Base-by-base conservation (phyloP, 2,113 vertebrate genomes). In the Lucifuga dentata region DNA sequence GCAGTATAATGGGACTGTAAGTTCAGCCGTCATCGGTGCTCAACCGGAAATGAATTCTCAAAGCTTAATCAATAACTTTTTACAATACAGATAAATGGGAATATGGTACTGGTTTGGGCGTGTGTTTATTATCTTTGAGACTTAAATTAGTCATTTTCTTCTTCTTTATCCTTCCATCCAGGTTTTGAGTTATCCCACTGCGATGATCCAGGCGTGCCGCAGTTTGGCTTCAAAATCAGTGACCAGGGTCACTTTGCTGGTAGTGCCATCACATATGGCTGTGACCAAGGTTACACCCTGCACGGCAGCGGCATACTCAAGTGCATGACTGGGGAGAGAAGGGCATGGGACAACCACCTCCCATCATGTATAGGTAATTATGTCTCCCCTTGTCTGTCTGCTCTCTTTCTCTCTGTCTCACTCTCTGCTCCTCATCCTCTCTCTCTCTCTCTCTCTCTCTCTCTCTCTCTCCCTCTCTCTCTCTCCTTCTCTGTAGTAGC, bases 171-270 rank as follows among this genome's bases (percentile, higher is more conserved):
- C 46, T 17, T 32, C 13, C 11, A 3, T 35, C 12, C 53, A 99
- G 97, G 95, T 90, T 98, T 99, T 91, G 96, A 98, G 79, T 94
- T 99, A 9, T 98, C 96, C 60, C 96, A 98, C 65, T 99, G 97
- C 79, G 96, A 99, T 40, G 97, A 98, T 59, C 97, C 97, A 21
- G 96, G 97, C 2, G 93, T 98, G 58, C 97, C 97, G 5, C 97
- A 98, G 83, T 99, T 98, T 73, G 97, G 97, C 38, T 97, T 97
- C 78, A 98, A 98, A 92, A 95, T 95, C 78, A 97, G 94, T 55
- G 97, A 99, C 86, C 95, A 97, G 86, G 97, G 97, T 59, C 97
- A 99, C 84, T 98, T 98, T 89, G 93, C 97, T 45, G 97, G 97
- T 26, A 97, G 97, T 70, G 94, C 94, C 24, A 95, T 99, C 59